These are phyloP conservation scores for Clarias platycephalus DNA, from an alignment of 2,797 vertebrate species.

Conservation along the genomic window DNA sequence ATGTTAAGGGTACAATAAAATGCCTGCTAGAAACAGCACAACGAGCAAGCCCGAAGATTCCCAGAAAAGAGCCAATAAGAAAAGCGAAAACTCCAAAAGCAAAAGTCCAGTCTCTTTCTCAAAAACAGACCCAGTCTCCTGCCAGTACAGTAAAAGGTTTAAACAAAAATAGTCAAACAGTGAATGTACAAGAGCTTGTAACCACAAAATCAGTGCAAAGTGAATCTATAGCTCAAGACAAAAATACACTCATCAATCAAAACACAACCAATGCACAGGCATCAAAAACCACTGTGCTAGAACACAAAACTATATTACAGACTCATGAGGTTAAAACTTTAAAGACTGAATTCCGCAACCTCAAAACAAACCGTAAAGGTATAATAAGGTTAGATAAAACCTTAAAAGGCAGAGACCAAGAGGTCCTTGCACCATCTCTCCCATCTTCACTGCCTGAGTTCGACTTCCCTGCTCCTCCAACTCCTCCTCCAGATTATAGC, in stretches of 20 bases:
- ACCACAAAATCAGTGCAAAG: conserved; percentile 62
- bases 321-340: conserved; percentile 77
- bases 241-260: conserved; percentile 38
- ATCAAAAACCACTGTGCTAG: conserved; percentile 59
- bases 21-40: conserved; percentile 78
- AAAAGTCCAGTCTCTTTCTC: conserved; percentile 39
- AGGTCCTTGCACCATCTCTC: conserved; percentile 62
- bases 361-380: conserved; percentile 69
- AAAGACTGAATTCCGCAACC: conserved; percentile 75
- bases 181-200: conserved; percentile 71
- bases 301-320: conserved; percentile 79
- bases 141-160: conserved; percentile 68
- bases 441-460: conserved; percentile 65
- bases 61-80: conserved; percentile 68
- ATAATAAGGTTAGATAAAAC: conserved; percentile 70
- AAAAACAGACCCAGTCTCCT: conserved; percentile 49
- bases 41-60: conserved; percentile 69
- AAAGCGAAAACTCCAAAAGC: conserved; percentile 65
- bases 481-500: conserved; percentile 73
- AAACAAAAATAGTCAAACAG: conserved; percentile 59
- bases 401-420: conserved; percentile 59
- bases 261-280: conserved; percentile 45
- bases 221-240: conserved; percentile 51
- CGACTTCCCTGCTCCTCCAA: conserved; percentile 81
- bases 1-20: conserved; percentile 79